phyloP scores from a whole-genome alignment of 1,140 invertebrate genomes.

The Plectrocnemia conspersa region DNA sequence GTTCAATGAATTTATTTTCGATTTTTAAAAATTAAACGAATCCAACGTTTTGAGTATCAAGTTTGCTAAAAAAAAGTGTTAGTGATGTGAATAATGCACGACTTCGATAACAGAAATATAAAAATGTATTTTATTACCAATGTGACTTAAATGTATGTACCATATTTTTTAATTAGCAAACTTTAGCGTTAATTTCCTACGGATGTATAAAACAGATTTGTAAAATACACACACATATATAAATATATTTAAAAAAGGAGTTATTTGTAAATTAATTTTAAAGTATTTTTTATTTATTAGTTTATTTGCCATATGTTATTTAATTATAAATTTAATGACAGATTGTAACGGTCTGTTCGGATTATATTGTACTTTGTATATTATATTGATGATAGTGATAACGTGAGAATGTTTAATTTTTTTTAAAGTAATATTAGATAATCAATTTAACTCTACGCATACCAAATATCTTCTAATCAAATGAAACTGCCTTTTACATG shows the following conservation, averaged over 20 bases:
- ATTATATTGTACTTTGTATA: slow-evolving; percentile 11
- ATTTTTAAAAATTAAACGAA: no score
- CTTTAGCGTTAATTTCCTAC: no score
- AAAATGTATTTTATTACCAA: slow-evolving; percentile 3
- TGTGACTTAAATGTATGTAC: slow-evolving; percentile 5
- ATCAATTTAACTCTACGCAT: slow-evolving; percentile 16
- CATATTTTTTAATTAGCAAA: slow-evolving; percentile 10
- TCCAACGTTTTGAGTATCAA: no score
- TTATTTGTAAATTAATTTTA: no score
- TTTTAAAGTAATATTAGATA: slow-evolving; percentile 8
- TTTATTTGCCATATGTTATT: slow-evolving; percentile 17
- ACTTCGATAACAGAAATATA: no score
- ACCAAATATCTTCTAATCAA: slow-evolving; percentile 36
- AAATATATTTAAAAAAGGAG: no score
- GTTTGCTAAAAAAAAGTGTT: no score
- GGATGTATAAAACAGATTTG: no score
- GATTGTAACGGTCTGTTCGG: not conserved
- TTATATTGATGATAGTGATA: not conserved
- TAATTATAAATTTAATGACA: slow-evolving; percentile 4
- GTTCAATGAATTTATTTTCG: no score
- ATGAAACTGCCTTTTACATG: slow-evolving; percentile 31
- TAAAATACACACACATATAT: no score
- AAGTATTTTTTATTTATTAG: no score
- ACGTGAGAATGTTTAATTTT: not conserved
- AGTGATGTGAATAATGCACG: no score